Conservation (phyloP, 2,113 vertebrate genomes). For the Columba janthina region DNA sequence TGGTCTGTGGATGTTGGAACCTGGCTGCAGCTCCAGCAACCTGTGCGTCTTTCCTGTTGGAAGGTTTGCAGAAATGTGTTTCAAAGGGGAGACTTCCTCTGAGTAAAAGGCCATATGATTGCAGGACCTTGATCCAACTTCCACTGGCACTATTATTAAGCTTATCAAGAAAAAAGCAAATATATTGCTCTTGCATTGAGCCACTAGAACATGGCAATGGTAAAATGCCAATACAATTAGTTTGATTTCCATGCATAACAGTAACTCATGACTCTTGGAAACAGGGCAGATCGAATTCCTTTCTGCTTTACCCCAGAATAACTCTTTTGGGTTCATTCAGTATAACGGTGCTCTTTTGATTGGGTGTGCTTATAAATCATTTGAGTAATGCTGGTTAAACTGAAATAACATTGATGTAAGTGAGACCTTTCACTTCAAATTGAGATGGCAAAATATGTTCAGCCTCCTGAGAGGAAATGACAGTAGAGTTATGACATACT, state of each 20-base stretch:
- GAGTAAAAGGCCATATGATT: neutral
- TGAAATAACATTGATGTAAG: conserved; percentile 54
- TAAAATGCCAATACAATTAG: neutral
- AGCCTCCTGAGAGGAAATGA: conserved; percentile 25
- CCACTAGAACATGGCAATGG: neutral
- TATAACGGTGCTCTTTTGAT: neutral
- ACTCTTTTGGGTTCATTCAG: neutral
- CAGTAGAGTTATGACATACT: conserved; percentile 11
- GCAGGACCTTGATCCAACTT: neutral
- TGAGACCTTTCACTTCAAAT: conserved; percentile 47
- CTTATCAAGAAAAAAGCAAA: neutral
- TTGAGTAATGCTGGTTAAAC: conserved; percentile 28
- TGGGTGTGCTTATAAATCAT: conserved; percentile 34
- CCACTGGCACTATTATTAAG: neutral
- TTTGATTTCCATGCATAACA: neutral
- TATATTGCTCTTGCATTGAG: neutral
- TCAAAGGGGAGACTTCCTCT: neutral
- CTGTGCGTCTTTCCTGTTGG: neutral
- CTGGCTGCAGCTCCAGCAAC: neutral
- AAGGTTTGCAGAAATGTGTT: neutral
- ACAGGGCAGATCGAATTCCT: neutral
- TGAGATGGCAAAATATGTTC: conserved; percentile 56
- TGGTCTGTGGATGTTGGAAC: neutral
- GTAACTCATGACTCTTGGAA: neutral
- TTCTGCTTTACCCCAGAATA: neutral